Base-by-base conservation (phyloP, 2,888 invertebrate species). In the Macrostomum cliftonense region DNA sequence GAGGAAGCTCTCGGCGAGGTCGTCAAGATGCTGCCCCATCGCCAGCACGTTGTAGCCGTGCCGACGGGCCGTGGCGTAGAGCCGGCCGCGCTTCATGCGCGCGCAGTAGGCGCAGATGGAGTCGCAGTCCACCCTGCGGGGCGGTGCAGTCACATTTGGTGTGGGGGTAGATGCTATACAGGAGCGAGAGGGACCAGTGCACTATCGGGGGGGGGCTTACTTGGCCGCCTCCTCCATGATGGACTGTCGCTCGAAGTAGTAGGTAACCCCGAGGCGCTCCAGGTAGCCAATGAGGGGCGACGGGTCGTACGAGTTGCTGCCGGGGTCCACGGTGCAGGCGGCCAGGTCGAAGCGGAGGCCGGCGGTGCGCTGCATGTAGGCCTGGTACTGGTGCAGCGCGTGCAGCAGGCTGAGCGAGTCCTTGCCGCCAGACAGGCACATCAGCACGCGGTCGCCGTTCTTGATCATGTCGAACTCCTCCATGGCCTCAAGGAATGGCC, bases 11-110 rank as follows among this genome's bases (percentile, higher is more conserved):
- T 82, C 79, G 20, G 83, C 80, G 5, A 86, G 74, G 67, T 83
- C 83, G 69, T 87, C 86, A 46, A 87, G 71, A 64, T 82, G 81
- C 65, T 87, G 86, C 1, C 83, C 86, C 37, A 87, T 73, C 0
- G 85, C 86, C n/a, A 85, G 74, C 1, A 86, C 86, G 64, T 84
- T 82, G 72, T 83, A 88, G 1, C 79, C 79, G 58, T 82, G 79
- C 49, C 78, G 75, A 53, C 79, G 76, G 1, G 84, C 84, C 28
- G 81, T 76, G 0, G 78, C 74, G 64, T 83, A 83, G 38, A 84
- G 76, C 53, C 82, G 77, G 5, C 81, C 79, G 13, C 84, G 75
- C 55, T 79, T 78, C 65, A 78, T 76, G 52, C 80, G 77, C 44
- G 77, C 76, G 61, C 82, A 78, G 74, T 83, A 85, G 61, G 81